phyloP scores from a whole-genome alignment of 2,797 vertebrate genomes.

The Catamblyrhynchus diadema region DNA sequence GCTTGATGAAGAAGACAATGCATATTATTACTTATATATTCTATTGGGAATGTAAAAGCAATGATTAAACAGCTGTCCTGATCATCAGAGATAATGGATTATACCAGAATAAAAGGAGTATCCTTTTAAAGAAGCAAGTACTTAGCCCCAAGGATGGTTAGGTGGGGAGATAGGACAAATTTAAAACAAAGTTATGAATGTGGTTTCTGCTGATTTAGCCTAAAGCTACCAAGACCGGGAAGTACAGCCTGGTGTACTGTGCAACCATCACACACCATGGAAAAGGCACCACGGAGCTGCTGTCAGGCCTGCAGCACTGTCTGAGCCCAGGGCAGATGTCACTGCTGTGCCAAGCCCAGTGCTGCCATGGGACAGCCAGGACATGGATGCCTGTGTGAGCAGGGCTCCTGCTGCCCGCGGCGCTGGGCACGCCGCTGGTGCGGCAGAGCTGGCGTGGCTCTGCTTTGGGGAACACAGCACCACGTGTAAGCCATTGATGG shows the following conservation, averaged over 20 bases:
- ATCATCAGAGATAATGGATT: neutral
- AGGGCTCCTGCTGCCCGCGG: fast-evolving
- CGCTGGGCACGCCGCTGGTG: fast-evolving
- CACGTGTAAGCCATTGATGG: neutral
- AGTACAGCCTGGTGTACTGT: neutral
- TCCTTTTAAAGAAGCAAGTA: neutral
- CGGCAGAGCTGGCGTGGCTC: fast-evolving
- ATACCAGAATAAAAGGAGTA: neutral
- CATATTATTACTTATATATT: neutral
- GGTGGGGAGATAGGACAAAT: too few species aligned
- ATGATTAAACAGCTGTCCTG: neutral
- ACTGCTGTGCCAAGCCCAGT: neutral
- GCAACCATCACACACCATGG: fast-evolving
- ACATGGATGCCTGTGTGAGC: fast-evolving
- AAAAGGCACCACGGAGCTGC: neutral
- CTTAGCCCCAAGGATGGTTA: neutral
- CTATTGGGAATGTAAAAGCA: neutral
- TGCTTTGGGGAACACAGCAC: neutral
- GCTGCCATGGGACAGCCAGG: neutral
- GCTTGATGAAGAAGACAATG: neutral
- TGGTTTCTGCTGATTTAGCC: neutral
- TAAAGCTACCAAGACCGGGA: neutral
- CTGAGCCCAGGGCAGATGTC: neutral
- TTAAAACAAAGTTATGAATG: neutral
- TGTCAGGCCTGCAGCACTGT: neutral